phyloP scores from a whole-genome alignment of 2,113 vertebrate species.

The Danionella cerebrum region DNA sequence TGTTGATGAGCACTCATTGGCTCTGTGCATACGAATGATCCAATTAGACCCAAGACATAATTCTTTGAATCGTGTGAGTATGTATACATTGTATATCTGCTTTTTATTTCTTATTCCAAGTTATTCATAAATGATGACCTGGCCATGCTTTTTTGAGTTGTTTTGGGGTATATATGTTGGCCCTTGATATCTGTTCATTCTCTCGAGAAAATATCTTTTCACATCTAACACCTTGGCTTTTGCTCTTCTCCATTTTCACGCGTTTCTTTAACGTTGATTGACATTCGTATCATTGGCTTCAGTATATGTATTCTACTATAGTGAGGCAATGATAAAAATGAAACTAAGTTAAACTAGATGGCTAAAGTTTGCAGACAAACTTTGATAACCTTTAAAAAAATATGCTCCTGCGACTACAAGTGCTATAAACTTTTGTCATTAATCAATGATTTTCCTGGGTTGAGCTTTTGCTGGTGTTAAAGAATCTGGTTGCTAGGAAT shows the following conservation, averaged over 20 bases:
- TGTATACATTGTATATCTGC: background rate
- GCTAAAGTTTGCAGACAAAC: too few species aligned
- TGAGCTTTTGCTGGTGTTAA: too few species aligned
- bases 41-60: conserved; percentile 3
- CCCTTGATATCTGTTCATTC: background rate
- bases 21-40: conserved; percentile 16
- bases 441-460: too few species aligned
- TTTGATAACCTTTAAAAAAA: too few species aligned
- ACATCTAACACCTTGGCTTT: background rate
- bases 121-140: background rate
- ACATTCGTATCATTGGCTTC: too few species aligned
- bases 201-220: background rate
- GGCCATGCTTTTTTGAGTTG: background rate
- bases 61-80: background rate
- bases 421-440: too few species aligned
- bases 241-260: background rate
- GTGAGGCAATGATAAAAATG: too few species aligned
- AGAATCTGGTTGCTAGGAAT: too few species aligned
- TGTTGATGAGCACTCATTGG: conserved; percentile 27
- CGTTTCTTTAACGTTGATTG: background rate
- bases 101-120: background rate
- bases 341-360: too few species aligned
- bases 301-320: background rate
- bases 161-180: background rate
- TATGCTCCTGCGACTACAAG: too few species aligned